Conservation (phyloP, 2,888 invertebrate species). For the Netelia melanura region DNA sequence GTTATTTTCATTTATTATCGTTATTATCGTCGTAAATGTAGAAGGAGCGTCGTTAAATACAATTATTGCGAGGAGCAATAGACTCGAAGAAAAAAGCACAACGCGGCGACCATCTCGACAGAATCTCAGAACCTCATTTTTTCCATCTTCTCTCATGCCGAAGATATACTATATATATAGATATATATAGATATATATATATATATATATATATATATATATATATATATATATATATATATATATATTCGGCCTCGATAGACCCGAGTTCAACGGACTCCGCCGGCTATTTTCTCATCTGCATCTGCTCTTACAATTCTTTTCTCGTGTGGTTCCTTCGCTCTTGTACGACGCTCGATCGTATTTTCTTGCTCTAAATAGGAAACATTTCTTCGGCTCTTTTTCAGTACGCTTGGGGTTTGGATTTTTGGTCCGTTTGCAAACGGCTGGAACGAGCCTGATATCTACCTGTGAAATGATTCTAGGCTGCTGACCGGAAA, state of each 20-base stretch:
- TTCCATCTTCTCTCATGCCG: constrained; percentile 15
- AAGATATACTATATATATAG: constrained; percentile 1
- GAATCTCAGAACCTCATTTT: constrained; percentile 33
- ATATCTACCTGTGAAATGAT: background rate
- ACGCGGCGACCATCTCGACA: constrained; percentile 1
- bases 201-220: constrained; percentile 26
- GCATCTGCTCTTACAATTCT: constrained; percentile 47
- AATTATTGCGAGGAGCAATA: no score
- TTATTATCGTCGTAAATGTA: background rate
- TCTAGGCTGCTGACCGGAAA: background rate
- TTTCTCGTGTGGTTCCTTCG: background rate
- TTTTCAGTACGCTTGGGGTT: background rate
- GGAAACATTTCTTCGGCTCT: background rate
- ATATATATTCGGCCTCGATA: constrained; percentile 41
- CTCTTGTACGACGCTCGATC: background rate
- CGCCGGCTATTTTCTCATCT: constrained; percentile 59
- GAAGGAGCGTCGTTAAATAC: background rate
- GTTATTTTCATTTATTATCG: background rate
- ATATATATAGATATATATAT: constrained; percentile 23
- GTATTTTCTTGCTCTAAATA: background rate
- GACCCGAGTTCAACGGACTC: constrained; percentile 62
- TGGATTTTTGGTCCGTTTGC: background rate
- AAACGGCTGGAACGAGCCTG: background rate
- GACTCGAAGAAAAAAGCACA: background rate
- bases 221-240: constrained; percentile 22